Evolutionary conservation across 2,113 vertebrate species (phyloP), one percentile per base, ranked within the genome.

Genomic region (Serilophus lunatus): DNA sequence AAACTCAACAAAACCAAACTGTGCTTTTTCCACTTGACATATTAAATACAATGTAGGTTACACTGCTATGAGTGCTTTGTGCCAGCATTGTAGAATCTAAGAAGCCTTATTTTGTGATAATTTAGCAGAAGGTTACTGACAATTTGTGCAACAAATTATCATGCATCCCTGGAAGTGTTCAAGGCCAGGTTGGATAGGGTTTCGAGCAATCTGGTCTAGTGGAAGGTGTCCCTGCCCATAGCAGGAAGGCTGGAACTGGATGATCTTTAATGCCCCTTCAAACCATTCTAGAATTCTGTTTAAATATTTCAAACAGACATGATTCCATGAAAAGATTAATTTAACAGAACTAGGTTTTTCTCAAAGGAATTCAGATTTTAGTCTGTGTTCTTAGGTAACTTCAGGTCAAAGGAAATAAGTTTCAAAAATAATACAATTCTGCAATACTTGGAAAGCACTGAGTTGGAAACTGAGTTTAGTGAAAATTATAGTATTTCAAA

Each of bases 401-500:
- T 98, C 96, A 98, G 97, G 98, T 97, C 98, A 98, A 90, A 96
- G 64, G 88, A 95, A 98, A 75, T 93, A 88, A 90, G 95, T 96
- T 97, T 98, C 97, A 98, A 98, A 97, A 98, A 97, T 97, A 98
- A 98, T 97, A 97, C 96, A 92, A 95, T 97, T 96, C 97, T 97
- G 94, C 96, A 95, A 96, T 94, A 68, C 97, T 98, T 98, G 97
- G 97, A 97, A 87, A 93, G 72, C 66, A 96, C 68, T 66, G 69
- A 94, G 86, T 86, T 98, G 98, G 97, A 98, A 98, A 97, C 95
- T 81, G 96, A 98, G 91, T 98, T 97, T 91, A 96, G 97, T 96
- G 97, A 97, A 98, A 98, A 98, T 98, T 98, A 98, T 96, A 98
- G 98, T 94, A 98, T 97, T 98, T 98, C 89, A 97, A 97, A 98